These are phyloP conservation scores for Mesorhabditis spiculigera DNA, from an alignment of 2,888 invertebrate genomes.

Conservation along the genomic window DNA sequence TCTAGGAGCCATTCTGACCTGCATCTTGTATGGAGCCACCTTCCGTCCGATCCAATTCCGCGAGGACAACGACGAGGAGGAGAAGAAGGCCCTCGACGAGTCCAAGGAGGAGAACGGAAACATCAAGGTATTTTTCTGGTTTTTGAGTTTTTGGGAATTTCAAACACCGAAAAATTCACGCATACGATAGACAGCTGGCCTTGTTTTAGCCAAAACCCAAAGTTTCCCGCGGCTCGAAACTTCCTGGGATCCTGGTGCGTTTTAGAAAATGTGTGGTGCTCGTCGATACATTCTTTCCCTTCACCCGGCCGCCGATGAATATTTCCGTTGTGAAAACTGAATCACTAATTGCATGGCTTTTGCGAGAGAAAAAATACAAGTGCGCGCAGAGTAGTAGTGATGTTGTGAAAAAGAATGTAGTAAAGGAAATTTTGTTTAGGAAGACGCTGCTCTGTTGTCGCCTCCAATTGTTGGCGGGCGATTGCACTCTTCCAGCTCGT, in stretches of 20 bases:
- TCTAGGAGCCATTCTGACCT: constrained; percentile 73
- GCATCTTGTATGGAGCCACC: constrained; percentile 82
- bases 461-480: constrained; percentile 1
- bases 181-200: too few species aligned
- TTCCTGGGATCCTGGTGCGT: neutral
- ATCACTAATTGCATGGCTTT: constrained; percentile 4
- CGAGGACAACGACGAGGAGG: constrained; percentile 21
- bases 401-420: neutral
- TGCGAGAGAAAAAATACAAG: neutral
- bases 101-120: constrained; percentile 16
- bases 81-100: constrained; percentile 16
- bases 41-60: constrained; percentile 73
- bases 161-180: too few species aligned
- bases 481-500: neutral
- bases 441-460: constrained; percentile 16
- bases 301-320: neutral
- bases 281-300: neutral
- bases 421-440: constrained; percentile 9
- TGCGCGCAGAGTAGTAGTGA: neutral
- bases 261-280: neutral
- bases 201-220: neutral
- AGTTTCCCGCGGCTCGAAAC: neutral
- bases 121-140: too few species aligned
- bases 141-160: too few species aligned
- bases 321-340: constrained; percentile 1